Percentiles rank a stretch among this genome's conserved stretches.
Evolutionary conservation across 2,797 vertebrate genomes (phyloP).

Genomic region (Anolis apletophallus): DNA sequence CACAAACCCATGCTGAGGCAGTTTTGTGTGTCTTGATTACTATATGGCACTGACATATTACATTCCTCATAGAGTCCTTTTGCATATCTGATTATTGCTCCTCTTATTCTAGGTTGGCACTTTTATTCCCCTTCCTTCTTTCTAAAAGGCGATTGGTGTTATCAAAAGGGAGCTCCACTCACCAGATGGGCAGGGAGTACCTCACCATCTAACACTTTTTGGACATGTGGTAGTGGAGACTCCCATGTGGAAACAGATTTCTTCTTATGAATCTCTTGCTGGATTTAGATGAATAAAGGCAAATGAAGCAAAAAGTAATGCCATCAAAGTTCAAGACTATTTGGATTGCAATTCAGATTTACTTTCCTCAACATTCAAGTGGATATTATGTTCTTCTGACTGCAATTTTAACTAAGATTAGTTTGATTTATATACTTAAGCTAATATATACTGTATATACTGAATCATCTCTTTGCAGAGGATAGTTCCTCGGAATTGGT

Average conservation of each 20-base stretch:
- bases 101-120: neutral
- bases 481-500: neutral
- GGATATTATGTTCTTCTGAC: neutral
- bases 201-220: neutral
- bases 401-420: neutral
- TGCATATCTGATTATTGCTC: neutral
- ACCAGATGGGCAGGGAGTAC: too few species aligned
- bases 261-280: neutral
- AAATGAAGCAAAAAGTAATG: neutral
- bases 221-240: neutral
- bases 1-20: neutral
- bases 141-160: neutral
- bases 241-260: neutral
- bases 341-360: neutral
- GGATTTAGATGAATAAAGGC: neutral
- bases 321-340: neutral
- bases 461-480: neutral
- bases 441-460: too few species aligned
- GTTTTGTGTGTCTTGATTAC: slow-evolving; percentile 1
- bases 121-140: neutral
- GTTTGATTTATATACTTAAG: too few species aligned
- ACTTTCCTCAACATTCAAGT: neutral
- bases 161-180: neutral
- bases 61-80: neutral
- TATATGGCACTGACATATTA: neutral